These are phyloP conservation scores for Ischnura elegans DNA, from an alignment of 2,888 invertebrate genomes.

Conservation along the genomic window DNA sequence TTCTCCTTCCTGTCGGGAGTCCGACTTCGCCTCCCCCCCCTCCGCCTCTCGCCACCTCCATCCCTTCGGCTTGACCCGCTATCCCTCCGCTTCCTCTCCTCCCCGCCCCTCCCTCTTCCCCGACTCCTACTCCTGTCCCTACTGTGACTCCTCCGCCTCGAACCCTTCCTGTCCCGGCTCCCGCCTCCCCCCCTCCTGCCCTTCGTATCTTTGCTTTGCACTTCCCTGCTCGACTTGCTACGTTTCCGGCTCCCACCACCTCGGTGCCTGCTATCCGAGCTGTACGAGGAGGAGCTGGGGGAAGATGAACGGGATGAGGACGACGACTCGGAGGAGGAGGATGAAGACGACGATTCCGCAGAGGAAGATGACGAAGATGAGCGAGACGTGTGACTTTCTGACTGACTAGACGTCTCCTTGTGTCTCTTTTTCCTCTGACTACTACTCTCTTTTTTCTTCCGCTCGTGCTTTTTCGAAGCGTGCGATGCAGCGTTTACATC, in stretches of 20 bases:
- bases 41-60: conserved; percentile 74
- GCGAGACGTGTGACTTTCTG: conserved; percentile 55
- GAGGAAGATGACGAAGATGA: conserved; percentile 53
- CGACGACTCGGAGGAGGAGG: conserved; percentile 40
- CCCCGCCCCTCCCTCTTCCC: conserved; percentile 69
- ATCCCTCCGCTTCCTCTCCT: conserved; percentile 69
- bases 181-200: conserved; percentile 70
- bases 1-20: conserved; percentile 70
- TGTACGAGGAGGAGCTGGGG: conserved; percentile 71
- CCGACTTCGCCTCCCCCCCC: conserved; percentile 69
- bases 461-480: conserved; percentile 49
- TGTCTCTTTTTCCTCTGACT: conserved; percentile 53
- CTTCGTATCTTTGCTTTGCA: conserved; percentile 69
- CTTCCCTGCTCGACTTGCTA: conserved; percentile 68
- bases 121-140: conserved; percentile 69
- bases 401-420: conserved; percentile 48
- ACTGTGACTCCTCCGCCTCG: conserved; percentile 71
- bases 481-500: conserved; percentile 32
- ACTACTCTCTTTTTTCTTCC: conserved; percentile 63
- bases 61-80: conserved; percentile 70
- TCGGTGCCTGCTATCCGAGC: conserved; percentile 69
- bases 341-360: conserved; percentile 37
- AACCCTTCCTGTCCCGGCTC: conserved; percentile 72
- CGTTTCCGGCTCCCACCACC: conserved; percentile 69
- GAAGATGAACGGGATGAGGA: conserved; percentile 48